These are phyloP conservation scores for Fratercula arctica DNA, from an alignment of 2,797 vertebrate species.

Conservation along the genomic window DNA sequence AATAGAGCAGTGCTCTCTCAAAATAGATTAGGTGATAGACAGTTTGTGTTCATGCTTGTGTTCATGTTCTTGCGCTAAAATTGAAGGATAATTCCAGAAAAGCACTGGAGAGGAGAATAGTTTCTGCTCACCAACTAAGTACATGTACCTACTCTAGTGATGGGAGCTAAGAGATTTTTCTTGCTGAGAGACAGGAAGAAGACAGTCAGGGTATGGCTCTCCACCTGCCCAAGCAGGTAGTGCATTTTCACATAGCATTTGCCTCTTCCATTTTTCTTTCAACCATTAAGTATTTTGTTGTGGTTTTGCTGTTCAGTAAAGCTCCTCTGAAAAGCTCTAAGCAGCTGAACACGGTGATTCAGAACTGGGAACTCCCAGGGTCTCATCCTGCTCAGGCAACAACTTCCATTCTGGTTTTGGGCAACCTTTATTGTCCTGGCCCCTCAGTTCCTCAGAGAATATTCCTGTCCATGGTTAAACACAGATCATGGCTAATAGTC, in stretches of 20 bases:
- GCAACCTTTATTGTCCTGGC: not conserved
- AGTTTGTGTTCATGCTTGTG: not conserved
- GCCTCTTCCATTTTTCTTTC: not conserved
- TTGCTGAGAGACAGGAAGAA: not conserved
- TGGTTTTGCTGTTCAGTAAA: not conserved
- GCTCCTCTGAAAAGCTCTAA: not conserved
- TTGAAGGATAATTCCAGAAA: not conserved
- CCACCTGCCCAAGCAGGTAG: not conserved
- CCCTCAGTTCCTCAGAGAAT: not conserved
- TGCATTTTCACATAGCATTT: not conserved
- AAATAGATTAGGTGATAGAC: not conserved
- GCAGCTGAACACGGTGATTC: not conserved
- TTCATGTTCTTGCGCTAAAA: not conserved
- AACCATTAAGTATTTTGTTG: not conserved
- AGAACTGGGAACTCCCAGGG: not conserved
- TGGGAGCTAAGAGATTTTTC: not conserved
- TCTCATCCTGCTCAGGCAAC: not conserved
- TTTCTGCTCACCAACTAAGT: not conserved
- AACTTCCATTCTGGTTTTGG: not conserved
- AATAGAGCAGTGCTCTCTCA: not conserved
- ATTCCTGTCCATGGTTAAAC: not conserved
- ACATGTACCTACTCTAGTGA: not conserved
- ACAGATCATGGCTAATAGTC: not conserved
- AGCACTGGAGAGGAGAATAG: not conserved
- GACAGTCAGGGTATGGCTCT: not conserved